phyloP scores from a whole-genome alignment of 2,888 invertebrate species.

The Lasius platythorax region DNA sequence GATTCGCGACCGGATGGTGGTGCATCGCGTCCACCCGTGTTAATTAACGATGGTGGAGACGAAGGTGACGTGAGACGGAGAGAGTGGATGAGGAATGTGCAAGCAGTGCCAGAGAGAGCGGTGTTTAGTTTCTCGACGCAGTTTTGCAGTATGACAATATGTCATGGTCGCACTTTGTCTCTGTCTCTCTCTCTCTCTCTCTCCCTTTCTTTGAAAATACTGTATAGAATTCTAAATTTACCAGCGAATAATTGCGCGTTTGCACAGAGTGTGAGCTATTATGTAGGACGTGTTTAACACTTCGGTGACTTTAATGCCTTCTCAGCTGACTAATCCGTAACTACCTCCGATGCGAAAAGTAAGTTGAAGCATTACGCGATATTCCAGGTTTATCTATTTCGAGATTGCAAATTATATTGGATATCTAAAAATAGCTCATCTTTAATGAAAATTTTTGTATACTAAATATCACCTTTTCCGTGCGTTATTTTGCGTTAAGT shows the following conservation, averaged over 20 bases:
- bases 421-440: not conserved
- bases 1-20: not conserved
- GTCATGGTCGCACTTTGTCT: constrained; percentile 2
- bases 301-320: constrained; percentile 38
- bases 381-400: not conserved
- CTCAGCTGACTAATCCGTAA: constrained; percentile 16
- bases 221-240: not conserved
- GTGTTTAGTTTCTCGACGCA: constrained; percentile 15
- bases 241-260: not conserved
- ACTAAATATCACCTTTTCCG: not conserved
- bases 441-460: not conserved
- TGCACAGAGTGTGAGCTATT: not conserved
- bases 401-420: constrained; percentile 3
- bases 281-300: not conserved
- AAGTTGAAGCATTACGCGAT: not conserved
- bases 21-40: not conserved
- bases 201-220: not conserved
- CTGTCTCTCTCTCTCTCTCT: not conserved
- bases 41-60: constrained; percentile 1
- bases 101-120: not conserved
- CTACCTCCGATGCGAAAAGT: constrained; percentile 1
- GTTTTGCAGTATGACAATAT: constrained; percentile 3
- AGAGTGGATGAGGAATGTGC: constrained; percentile 9
- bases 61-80: not conserved
- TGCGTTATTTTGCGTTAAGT: not conserved